Percentiles rank a stretch among this genome's conserved stretches.
These are phyloP conservation scores for Acronicta leporina DNA, from an alignment of 2,888 invertebrate genomes.

Conservation along the genomic window DNA sequence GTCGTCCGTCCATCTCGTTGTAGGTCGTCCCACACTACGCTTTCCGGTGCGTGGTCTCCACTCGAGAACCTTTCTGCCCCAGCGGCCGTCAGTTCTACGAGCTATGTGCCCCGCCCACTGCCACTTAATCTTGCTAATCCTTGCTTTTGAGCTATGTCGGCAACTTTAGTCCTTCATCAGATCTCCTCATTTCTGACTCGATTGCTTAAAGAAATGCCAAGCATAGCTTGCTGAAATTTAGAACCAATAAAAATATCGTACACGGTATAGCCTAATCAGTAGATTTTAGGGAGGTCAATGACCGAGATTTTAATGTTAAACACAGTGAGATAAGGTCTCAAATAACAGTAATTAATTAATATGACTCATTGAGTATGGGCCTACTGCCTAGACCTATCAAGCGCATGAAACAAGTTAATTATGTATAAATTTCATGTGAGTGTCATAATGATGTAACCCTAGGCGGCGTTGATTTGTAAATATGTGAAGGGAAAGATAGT, in stretches of 20 bases:
- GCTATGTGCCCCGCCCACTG: no score
- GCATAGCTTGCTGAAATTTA: no score
- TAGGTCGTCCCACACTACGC: no score
- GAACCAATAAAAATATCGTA: conserved; percentile 2
- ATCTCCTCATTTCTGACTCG: no score
- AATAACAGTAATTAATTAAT: conserved; percentile 22
- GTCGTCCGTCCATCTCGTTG: no score
- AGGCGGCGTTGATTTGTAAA: neutral
- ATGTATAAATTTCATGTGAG: neutral
- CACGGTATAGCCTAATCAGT: conserved; percentile 17
- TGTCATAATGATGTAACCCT: neutral
- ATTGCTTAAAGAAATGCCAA: no score
- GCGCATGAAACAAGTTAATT: neutral
- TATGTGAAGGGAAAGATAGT: neutral
- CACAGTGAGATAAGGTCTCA: conserved; percentile 23
- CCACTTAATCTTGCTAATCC: no score
- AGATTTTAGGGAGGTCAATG: conserved; percentile 24
- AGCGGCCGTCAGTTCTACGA: no score
- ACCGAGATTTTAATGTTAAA: conserved; percentile 14
- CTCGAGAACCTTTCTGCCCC: no score
- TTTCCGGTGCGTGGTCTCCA: no score
- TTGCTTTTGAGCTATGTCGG: no score
- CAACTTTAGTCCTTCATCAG: no score
- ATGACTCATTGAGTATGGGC: neutral
- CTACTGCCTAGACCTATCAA: conserved; percentile 28